Evolutionary conservation across 1,140 invertebrate genomes (phyloP), one percentile per base, ranked within the genome.

Genomic region (Contarinia nasturtii): DNA sequence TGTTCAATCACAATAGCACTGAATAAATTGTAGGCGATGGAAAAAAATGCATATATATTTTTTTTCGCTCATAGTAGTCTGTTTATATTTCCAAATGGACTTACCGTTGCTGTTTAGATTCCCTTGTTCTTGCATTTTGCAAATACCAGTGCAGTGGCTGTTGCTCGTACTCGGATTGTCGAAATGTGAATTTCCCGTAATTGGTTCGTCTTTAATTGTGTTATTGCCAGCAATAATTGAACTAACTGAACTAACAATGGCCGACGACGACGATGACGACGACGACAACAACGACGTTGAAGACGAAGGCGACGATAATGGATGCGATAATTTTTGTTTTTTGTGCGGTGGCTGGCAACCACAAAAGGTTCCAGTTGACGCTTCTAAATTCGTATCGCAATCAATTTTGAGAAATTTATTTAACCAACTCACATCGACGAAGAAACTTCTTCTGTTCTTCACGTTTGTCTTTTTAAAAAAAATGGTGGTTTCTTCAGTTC

Each of bases 321-420:
- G 8, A 33, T 21, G 14, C 33, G 33, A 34, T 19, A n/a, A 34
- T 19, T 59, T 59, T 56, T 58, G 58, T 58, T 61, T 60, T 62
- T 64, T 64, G 56, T 61, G 61, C 61, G 61, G 61, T 59, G 61
- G 61, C 60, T 63, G 61, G 61, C 62, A 61, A 61, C 61, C 61
- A 51, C 60, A 53, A 51, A 61, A 64, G 61, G 61, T 55, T 62
- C 61, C 58, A 60, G 61, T 61, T 55, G 61, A 61, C 60, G 61
- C 61, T 56, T 56, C 54, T 52, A 60, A 61, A 50, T 57, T 63
- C 61, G 62, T 63, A 53, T 61, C 61, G 58, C 57, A 62, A 64
- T 64, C 61, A 64, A 64, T 64, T 64, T 64, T 64, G 61, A 63
- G 61, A 27, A 27, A 44, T 27, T 48, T 27, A 27, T 45, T 45